Conservation (phyloP, 2,113 vertebrate genomes). For the Haplochromis burtoni region DNA sequence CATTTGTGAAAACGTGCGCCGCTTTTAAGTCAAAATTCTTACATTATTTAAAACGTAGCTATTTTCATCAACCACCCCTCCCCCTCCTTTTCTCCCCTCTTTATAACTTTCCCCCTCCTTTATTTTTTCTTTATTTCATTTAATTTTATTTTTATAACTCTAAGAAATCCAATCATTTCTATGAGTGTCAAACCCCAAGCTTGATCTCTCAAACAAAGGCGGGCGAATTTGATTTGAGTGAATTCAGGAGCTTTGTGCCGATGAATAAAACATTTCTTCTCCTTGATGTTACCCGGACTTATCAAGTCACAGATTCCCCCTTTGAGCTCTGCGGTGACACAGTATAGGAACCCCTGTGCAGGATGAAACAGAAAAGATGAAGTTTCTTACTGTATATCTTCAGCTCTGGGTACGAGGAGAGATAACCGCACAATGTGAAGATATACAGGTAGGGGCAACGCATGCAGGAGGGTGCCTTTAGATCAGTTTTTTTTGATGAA, state of each 20-base stretch:
- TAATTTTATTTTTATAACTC: slow-evolving; percentile 24
- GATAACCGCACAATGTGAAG: slow-evolving; percentile 15
- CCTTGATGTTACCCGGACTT: slow-evolving; percentile 71
- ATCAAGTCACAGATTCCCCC: slow-evolving; percentile 66
- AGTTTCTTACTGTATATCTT: slow-evolving; percentile 40
- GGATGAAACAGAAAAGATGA: slow-evolving; percentile 42
- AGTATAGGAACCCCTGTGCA: slow-evolving; percentile 25
- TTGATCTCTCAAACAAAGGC: slow-evolving; percentile 72
- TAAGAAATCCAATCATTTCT: slow-evolving; percentile 68
- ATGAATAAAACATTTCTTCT: slow-evolving; percentile 75
- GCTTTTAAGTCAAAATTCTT: not conserved
- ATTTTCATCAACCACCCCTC: not conserved
- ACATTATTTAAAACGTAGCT: not conserved
- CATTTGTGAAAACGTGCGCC: not conserved
- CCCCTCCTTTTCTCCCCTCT: not conserved
- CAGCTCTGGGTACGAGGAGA: slow-evolving; percentile 13
- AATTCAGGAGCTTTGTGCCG: slow-evolving; percentile 63
- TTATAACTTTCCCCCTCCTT: not conserved
- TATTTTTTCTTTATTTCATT: not conserved
- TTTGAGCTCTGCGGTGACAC: slow-evolving; percentile 52
- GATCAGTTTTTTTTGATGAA: slow-evolving; percentile 31
- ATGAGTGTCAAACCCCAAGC: slow-evolving; percentile 65
- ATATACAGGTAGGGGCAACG: slow-evolving; percentile 6
- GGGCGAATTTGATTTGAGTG: slow-evolving; percentile 66
- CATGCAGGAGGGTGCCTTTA: slow-evolving; percentile 4